These are phyloP conservation scores for Xerus inauris DNA, from an alignment of 2,113 vertebrate genomes.

Conservation along the genomic window DNA sequence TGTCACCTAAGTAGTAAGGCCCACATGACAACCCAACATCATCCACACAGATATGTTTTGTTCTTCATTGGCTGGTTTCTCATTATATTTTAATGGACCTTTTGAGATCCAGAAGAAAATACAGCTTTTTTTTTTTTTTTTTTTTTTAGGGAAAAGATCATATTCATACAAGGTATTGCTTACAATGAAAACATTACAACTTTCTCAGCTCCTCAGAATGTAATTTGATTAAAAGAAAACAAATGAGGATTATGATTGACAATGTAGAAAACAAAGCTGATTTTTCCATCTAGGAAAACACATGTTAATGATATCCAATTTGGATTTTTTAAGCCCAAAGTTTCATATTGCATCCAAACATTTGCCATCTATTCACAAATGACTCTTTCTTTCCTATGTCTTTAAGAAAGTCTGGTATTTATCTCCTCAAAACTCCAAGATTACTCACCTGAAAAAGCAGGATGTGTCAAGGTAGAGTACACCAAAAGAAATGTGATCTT, in stretches of 20 bases:
- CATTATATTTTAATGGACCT: background rate
- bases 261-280: background rate
- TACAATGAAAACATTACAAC: background rate
- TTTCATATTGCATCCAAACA: background rate
- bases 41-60: background rate
- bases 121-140: background rate
- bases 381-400: background rate
- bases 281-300: background rate
- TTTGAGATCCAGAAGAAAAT: background rate
- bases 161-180: background rate
- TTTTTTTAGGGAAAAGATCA: background rate
- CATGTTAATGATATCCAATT: background rate
- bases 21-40: background rate
- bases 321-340: background rate
- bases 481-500: background rate
- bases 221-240: background rate
- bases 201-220: background rate
- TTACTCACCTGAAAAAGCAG: constrained; percentile 60
- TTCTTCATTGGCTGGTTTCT: too few relatives aligned
- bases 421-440: background rate
- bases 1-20: background rate
- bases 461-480: background rate
- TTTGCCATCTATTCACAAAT: background rate
- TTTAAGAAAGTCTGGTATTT: background rate
- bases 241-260: background rate